These are phyloP conservation scores for Cepaea hortensis DNA, from an alignment of 2,888 invertebrate species.

Conservation along the genomic window DNA sequence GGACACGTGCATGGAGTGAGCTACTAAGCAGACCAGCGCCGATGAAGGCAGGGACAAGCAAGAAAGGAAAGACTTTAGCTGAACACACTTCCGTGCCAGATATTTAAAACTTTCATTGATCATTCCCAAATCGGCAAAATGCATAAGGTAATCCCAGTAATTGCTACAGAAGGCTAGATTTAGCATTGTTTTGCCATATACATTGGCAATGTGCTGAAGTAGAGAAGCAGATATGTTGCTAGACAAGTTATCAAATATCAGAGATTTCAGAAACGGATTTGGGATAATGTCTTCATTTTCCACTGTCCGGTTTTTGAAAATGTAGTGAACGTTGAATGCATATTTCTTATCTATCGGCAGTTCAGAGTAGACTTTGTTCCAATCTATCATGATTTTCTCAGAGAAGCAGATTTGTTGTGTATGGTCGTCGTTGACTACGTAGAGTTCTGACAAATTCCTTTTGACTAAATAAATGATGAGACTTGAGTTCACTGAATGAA, in stretches of 20 bases:
- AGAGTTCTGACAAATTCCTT: constrained; percentile 39
- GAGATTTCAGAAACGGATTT: constrained; percentile 44
- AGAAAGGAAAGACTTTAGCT: constrained; percentile 31
- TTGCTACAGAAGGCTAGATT: constrained; percentile 49
- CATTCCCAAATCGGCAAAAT: constrained; percentile 48
- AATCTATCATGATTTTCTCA: constrained; percentile 43
- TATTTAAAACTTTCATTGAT: constrained; percentile 45
- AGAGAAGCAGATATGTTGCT: constrained; percentile 45
- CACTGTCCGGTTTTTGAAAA: constrained; percentile 50
- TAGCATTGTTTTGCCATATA: constrained; percentile 43
- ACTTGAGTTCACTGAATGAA: constrained; percentile 46
- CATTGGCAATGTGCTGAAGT: constrained; percentile 42
- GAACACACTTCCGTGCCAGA: constrained; percentile 40
- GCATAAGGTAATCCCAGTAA: constrained; percentile 51
- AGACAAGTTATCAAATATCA: constrained; percentile 51
- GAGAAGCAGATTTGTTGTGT: constrained; percentile 41
- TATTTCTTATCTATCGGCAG: background rate
- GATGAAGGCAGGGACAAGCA: constrained; percentile 42
- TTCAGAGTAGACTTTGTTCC: constrained; percentile 20
- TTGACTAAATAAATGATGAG: constrained; percentile 38
- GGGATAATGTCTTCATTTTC: constrained; percentile 43
- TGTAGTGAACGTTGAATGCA: constrained; percentile 48
- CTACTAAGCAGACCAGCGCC: constrained; percentile 21
- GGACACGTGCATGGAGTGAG: background rate
- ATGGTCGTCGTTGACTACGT: constrained; percentile 51